Conservation (phyloP, 2,113 vertebrate species). For the Phalacrocorax brasilianus region DNA sequence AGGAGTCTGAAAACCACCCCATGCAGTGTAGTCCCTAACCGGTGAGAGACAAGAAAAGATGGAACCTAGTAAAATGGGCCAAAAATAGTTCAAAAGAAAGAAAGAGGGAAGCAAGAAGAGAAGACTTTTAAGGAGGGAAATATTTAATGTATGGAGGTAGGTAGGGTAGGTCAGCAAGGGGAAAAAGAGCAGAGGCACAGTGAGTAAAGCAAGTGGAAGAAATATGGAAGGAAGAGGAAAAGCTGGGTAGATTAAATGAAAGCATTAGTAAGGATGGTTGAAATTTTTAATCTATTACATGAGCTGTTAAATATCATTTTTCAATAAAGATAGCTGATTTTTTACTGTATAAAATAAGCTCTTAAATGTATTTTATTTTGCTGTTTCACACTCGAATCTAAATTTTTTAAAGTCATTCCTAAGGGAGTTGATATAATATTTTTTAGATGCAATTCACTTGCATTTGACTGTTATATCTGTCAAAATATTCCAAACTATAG, state of each 20-base stretch:
- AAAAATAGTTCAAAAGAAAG: not conserved
- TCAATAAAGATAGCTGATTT: not conserved
- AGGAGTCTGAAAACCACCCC: not conserved
- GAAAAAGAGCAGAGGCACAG: not conserved
- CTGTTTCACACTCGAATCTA: not conserved
- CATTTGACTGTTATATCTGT: not conserved
- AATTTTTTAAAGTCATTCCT: not conserved
- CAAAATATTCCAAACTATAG: not conserved
- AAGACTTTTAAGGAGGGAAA: not conserved
- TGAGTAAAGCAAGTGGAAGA: not conserved
- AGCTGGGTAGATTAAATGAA: not conserved
- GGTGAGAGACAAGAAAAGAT: not conserved
- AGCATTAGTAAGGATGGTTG: not conserved
- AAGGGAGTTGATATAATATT: not conserved
- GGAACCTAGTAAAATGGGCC: not conserved
- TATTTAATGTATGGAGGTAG: not conserved
- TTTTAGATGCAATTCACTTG: not conserved
- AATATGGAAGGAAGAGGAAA: not conserved
- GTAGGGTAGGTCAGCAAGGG: not conserved
- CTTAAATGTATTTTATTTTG: not conserved
- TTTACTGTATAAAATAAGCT: not conserved
- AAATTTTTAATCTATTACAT: not conserved
- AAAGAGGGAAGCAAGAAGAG: not conserved
- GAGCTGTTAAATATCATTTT: not conserved
- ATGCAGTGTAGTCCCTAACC: not conserved